Evolutionary conservation across 2,113 vertebrate species (phyloP), one percentile per base, ranked within the genome.

Genomic region (Prunella himalayana): DNA sequence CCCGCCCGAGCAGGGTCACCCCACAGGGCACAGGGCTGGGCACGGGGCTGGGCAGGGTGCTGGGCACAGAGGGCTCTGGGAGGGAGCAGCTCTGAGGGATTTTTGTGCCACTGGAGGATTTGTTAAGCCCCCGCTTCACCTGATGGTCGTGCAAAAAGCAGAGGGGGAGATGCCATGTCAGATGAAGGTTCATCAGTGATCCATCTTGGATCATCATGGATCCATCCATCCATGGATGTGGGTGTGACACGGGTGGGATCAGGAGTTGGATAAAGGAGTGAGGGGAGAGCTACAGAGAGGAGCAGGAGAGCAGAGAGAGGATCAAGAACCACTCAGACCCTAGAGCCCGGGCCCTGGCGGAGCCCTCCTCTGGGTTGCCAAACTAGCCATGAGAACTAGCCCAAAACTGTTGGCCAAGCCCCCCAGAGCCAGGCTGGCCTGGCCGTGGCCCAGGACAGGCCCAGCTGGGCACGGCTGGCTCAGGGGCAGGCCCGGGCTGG

Each of bases 401-500:
- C 9, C 60, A 19, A 2, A n/a, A n/a, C n/a, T 30, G 11, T 31
- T 44, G 41, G 10, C 9, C 1, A 3, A 45, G 25, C 15, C 21
- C 25, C 39, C 12, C 25, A 23, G 7, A 44, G 33, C 12, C 50
- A 24, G 20, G 15, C 20, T 44, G 60, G 5, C 47, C 18, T 11
- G 49, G 3, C 45, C 3, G 0, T 11, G 45, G 45, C 10, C 10
- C 49, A 23, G 27, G 41, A 1, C 12, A 22, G 39, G 7, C 33
- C 16, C 31, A 35, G 49, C 14, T 5, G 47, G 37, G 23, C 59
- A 42, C 9, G 8, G 20, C 50, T 18, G 33, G 4, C 31, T 28
- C 31, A 10, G 0, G 5, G 30, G 8, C 18, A 42, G 1, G 1
- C 3, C 31, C 1, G 2, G 13, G 8, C 18, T n/a, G 7, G 23